Conservation (phyloP, 1,140 invertebrate species). For the Chlorops oryzae region DNA sequence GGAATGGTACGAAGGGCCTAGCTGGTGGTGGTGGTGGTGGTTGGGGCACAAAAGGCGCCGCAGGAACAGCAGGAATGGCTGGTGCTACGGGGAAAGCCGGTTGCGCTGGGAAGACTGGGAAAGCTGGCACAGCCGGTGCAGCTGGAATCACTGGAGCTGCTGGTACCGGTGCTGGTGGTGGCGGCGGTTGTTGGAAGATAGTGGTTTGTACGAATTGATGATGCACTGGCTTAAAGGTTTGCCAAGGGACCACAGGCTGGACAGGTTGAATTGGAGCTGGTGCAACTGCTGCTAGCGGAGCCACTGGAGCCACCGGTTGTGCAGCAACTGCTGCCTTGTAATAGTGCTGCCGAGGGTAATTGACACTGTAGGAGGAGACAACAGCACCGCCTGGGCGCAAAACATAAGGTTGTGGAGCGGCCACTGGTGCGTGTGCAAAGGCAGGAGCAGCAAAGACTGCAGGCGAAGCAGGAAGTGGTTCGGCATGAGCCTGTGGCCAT, state of each 20-base stretch:
- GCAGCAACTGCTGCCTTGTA: conserved; percentile 24
- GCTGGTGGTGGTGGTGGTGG: not conserved
- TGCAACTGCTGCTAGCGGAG: conserved; percentile 11
- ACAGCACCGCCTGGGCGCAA: conserved; percentile 36
- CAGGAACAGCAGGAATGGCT: not conserved
- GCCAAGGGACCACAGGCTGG: conserved; percentile 15
- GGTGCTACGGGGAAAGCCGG: conserved; percentile 9
- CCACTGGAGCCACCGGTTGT: not conserved
- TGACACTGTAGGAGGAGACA: conserved; percentile 41
- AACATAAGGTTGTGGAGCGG: conserved; percentile 23
- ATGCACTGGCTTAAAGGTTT: conserved; percentile 22
- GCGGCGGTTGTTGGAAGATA: conserved; percentile 9
- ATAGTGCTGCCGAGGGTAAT: conserved; percentile 36
- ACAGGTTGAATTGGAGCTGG: conserved; percentile 5
- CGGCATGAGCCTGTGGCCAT: not conserved
- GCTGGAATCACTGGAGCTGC: conserved; percentile 13
- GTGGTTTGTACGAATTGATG: conserved; percentile 21
- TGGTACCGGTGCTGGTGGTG: not conserved
- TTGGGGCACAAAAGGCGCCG: too few species aligned
- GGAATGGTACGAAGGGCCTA: conserved; percentile 9
- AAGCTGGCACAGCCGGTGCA: conserved; percentile 15
- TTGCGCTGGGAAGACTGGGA: conserved; percentile 9
- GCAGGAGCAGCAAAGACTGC: not conserved
- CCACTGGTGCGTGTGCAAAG: conserved; percentile 6
- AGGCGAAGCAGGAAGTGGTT: too few species aligned